Percentiles rank a stretch among this genome's conserved stretches.
phyloP scores from a whole-genome alignment of 2,797 vertebrate genomes.

The Numenius phaeopus region DNA sequence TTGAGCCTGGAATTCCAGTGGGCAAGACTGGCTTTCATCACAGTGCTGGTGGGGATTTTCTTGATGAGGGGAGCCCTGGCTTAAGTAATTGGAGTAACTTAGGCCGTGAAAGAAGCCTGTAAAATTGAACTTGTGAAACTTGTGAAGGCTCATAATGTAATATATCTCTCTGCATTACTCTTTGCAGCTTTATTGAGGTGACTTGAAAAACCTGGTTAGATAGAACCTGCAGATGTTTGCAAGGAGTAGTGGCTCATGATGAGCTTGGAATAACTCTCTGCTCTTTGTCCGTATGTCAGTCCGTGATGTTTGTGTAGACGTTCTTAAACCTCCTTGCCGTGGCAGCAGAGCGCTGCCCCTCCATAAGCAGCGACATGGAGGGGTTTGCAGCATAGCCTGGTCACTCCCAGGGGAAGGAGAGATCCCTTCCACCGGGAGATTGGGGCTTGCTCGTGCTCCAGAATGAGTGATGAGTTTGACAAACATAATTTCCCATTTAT shows the following conservation, averaged over 20 bases:
- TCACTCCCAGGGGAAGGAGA: not conserved
- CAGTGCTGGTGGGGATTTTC: not conserved
- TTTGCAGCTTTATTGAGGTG: not conserved
- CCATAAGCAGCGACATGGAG: not conserved
- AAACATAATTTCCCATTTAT: not conserved
- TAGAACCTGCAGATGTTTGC: not conserved
- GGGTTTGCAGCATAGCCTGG: not conserved
- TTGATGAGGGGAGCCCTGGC: not conserved
- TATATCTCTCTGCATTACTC: not conserved
- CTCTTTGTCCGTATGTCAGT: not conserved
- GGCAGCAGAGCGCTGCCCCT: not conserved
- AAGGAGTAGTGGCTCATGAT: not conserved
- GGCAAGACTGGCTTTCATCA: fast-evolving
- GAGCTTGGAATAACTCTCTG: not conserved
- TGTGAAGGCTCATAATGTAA: not conserved
- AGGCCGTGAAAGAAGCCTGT: not conserved
- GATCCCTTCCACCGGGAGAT: not conserved
- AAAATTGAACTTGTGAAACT: not conserved
- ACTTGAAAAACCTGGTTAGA: not conserved
- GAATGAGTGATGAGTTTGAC: not conserved
- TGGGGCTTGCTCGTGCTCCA: not conserved
- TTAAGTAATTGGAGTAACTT: not conserved
- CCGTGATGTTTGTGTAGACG: not conserved
- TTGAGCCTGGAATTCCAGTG: not conserved
- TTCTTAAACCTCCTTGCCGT: not conserved